Base-by-base conservation (phyloP, 2,888 invertebrate species). In the Anticlea derivata region DNA sequence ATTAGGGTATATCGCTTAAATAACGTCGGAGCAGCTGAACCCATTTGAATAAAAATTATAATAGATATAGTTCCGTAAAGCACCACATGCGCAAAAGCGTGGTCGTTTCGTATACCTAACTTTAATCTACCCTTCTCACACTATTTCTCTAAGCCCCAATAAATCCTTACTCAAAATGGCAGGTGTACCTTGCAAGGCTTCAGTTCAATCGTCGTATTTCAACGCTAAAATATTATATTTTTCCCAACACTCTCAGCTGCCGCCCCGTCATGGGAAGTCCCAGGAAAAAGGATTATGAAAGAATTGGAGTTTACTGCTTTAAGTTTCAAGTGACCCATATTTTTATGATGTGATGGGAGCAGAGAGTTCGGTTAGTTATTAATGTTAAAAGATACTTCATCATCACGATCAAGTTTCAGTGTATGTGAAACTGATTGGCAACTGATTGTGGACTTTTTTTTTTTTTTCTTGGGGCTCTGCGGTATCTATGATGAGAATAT, bases 201-300 rank as follows among this genome's bases (percentile, higher is more conserved):
- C 43, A 48, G 44, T 53, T 44, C 53, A 47, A 34, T 29, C 44
- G 34, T 38, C 43, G 38, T 53, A 48, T 53, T 48, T 53, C 46
- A 48, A 48, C 56, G 58, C 30, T 65, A 52, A 63, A 60, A 56
- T 62, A 60, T 60, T 57, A 59, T 51, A 58, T 60, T 58, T 53
- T 39, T 30, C 39, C 41, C 39, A 44, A 59, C 53, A 58, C 61
- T 53, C 58, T 64, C 78, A 76, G 75, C 75, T 75, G 78, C 70
- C 74, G 63, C 77, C 70, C 71, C 63, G 66, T 70, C 73, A 70
- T 69, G 70, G 69, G 68, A 68, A 63, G 62, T 66, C 66, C 57
- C 57, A 55, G 63, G 64, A 65, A 71, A 68, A 71, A 56, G 66
- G 61, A 76, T 73, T 72, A 68, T 63, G 63, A 64, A 67, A 62